These are phyloP conservation scores for Muraenolepis orangiensis DNA, from an alignment of 2,797 vertebrate genomes.

Conservation along the genomic window DNA sequence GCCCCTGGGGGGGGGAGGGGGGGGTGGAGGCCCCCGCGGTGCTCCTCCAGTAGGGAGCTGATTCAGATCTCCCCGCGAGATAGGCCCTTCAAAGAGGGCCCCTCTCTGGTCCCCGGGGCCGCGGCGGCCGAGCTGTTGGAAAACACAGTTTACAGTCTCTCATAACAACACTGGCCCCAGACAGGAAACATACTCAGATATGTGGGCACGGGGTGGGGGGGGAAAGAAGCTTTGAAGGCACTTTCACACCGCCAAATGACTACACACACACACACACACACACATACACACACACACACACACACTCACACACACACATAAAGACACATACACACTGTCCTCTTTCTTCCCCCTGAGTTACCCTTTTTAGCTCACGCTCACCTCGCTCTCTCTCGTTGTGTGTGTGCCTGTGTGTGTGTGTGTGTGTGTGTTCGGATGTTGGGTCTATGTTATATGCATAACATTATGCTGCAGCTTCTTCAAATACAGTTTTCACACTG, in stretches of 20 bases:
- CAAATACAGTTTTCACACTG: too few species aligned
- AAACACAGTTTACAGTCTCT: constrained; percentile 68
- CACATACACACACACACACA: background rate
- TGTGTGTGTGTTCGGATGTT: too few species aligned
- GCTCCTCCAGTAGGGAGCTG: constrained; percentile 51
- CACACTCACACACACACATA: too few species aligned
- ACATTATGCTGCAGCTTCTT: background rate
- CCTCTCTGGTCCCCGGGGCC: constrained; percentile 46
- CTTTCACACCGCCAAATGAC: constrained; percentile 52
- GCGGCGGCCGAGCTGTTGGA: constrained; percentile 66
- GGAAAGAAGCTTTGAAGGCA: constrained; percentile 62
- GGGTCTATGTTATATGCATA: background rate
- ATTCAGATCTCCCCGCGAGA: constrained; percentile 61
- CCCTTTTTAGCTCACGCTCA: background rate
- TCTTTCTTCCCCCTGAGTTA: background rate
- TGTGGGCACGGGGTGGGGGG: constrained; percentile 52
- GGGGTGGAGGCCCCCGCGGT: constrained; percentile 25
- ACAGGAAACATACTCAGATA: constrained; percentile 68
- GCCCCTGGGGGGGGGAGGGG: constrained; percentile 46
- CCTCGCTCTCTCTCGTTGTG: background rate
- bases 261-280: background rate
- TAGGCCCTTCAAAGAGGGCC: constrained; percentile 60
- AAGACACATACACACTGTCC: too few species aligned
- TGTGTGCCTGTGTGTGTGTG: too few species aligned
- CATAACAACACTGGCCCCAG: constrained; percentile 66